These are phyloP conservation scores for Drepana falcataria DNA, from an alignment of 2,888 invertebrate genomes.

Conservation along the genomic window DNA sequence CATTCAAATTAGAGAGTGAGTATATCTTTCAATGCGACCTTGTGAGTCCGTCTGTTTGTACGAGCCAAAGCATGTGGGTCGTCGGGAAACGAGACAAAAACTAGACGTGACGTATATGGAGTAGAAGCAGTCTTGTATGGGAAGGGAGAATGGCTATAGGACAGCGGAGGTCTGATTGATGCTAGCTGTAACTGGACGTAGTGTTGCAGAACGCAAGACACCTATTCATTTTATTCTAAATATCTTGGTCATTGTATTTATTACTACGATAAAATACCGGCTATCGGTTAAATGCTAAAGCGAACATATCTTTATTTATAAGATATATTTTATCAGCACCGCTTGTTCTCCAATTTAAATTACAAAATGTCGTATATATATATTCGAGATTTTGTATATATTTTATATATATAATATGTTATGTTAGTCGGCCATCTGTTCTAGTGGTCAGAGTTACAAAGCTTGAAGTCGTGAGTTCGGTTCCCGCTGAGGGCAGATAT, in stretches of 20 bases:
- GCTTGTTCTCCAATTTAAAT: too few species aligned
- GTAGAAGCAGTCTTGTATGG: constrained; percentile 38
- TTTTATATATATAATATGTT: too few species aligned
- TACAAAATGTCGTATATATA: too few species aligned
- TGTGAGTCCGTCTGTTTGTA: constrained; percentile 49
- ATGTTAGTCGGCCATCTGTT: too few species aligned
- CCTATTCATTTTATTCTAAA: constrained; percentile 33
- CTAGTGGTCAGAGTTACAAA: too few species aligned
- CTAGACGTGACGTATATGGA: constrained; percentile 58
- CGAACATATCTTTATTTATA: neutral
- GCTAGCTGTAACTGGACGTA: constrained; percentile 58
- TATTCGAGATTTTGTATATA: too few species aligned
- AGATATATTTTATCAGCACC: neutral
- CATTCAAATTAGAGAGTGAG: neutral
- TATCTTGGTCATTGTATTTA: constrained; percentile 39
- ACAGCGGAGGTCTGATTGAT: constrained; percentile 56
- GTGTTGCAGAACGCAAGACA: constrained; percentile 27
- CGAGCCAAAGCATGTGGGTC: constrained; percentile 45
- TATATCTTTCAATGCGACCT: constrained; percentile 39
- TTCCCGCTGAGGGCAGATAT: too few species aligned
- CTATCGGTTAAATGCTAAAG: neutral
- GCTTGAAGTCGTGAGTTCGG: too few species aligned
- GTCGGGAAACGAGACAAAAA: constrained; percentile 67
- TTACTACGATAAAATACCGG: constrained; percentile 4
- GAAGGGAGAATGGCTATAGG: constrained; percentile 45